Base-by-base conservation (phyloP, 2,888 invertebrate genomes). In the Colostygia pectinataria region DNA sequence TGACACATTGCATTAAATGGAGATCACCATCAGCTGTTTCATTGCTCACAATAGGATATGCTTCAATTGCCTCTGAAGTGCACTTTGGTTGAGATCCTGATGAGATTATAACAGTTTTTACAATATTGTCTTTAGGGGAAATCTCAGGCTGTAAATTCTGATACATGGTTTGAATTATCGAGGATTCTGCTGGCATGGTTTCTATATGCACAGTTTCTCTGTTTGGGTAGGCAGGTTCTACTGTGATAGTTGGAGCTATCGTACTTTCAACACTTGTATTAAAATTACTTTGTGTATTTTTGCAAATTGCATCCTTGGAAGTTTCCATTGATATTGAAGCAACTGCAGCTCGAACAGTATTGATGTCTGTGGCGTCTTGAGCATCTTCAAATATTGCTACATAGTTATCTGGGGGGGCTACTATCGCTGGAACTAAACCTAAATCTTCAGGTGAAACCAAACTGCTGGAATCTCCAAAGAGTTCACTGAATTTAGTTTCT, bases 381-480 rank as follows among this genome's bases (percentile, higher is more conserved):
- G 82, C 80, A 29, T 85, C 80, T 59, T 87, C 86, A 66, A 74
- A 78, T 9, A 81, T 63, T 0, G 77, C 73, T 8, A 63, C 54
- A 63, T 74, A 82, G 53, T 66, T 66, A 18, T 55, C 59, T 8
- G 55, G 27, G 9, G 52, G 29, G 6, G 31, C 31, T 31, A 45
- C 42, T n/a, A 39, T 32, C 20, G 59, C 56, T 15, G 55, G 51
- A 6, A 47, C 24, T 53, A 85, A 61, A 37, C 83, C 84, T 57
- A 90, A 73, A 63, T 90, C 89, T 59, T 85, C 87, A 5, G 85
- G 88, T 20, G 80, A 83, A 61, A 90, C 84, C 53, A 90, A 67
- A 73, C 89, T 89, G 48, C 65, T 79, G 57, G 79, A 84, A 25
- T 90, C 89, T 25, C 87, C 89, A 67, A 88, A 89, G 3, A 88